phyloP scores from a whole-genome alignment of 1,140 invertebrate genomes.

The Drosophila azteca region DNA sequence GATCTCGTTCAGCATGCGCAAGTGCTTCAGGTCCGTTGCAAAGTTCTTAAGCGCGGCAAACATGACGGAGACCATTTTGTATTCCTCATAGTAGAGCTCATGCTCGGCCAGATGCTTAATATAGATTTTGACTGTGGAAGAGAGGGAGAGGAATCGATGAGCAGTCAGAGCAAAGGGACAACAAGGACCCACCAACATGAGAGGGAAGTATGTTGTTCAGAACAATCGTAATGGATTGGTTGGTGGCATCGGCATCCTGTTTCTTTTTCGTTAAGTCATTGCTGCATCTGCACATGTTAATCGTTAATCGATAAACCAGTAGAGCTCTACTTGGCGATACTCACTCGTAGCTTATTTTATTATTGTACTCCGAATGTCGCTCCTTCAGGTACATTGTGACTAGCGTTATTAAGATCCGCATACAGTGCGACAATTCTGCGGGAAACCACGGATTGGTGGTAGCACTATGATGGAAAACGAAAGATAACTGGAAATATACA shows the following conservation, averaged over 20 bases:
- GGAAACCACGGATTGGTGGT: slow-evolving; percentile 87
- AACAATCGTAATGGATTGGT: slow-evolving; percentile 91
- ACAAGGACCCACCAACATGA: slow-evolving; percentile 89
- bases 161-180: too few species aligned
- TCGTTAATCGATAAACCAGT: not conserved
- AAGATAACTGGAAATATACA: slow-evolving; percentile 85
- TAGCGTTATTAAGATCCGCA: slow-evolving; percentile 88
- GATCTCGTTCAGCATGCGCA: slow-evolving; percentile 93
- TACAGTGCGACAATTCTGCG: slow-evolving; percentile 87
- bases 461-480: slow-evolving; percentile 85
- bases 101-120: slow-evolving; percentile 88
- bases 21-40: slow-evolving; percentile 86
- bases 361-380: slow-evolving; percentile 94
- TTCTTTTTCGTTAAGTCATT: slow-evolving; percentile 91
- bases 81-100: slow-evolving; percentile 92
- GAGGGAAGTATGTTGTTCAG: slow-evolving; percentile 93
- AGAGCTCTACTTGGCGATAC: not conserved
- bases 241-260: slow-evolving; percentile 89
- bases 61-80: slow-evolving; percentile 93
- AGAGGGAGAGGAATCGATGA: slow-evolving; percentile 41
- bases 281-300: slow-evolving; percentile 87
- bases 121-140: slow-evolving; percentile 88
- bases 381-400: slow-evolving; percentile 91
- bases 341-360: slow-evolving; percentile 88
- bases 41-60: slow-evolving; percentile 95